Evolutionary conservation across 2,888 invertebrate species (phyloP).

Genomic region (Mycalesis mineus): DNA sequence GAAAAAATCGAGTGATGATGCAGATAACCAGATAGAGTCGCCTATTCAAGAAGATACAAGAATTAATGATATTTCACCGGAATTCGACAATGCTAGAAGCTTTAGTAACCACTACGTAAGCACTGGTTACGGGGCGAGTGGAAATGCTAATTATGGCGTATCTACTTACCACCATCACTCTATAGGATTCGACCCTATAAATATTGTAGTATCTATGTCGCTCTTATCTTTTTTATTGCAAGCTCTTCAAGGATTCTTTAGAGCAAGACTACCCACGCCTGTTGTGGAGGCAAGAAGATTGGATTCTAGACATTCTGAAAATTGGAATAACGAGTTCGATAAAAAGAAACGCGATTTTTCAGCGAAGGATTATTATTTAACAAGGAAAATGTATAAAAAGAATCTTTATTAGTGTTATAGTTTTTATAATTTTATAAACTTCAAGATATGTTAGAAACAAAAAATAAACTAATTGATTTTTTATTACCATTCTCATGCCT

Average conservation of each 20-base stretch:
- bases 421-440: too few species aligned
- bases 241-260: conserved; percentile 64
- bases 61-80: conserved; percentile 30
- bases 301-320: neutral
- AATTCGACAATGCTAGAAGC: conserved; percentile 42
- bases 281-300: conserved; percentile 58
- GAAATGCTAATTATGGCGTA: conserved; percentile 47
- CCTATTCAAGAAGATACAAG: conserved; percentile 43
- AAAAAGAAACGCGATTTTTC: neutral
- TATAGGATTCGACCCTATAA: conserved; percentile 73
- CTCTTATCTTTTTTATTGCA: conserved; percentile 67
- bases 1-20: conserved; percentile 26
- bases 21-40: conserved; percentile 54
- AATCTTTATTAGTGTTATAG: neutral
- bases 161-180: conserved; percentile 70
- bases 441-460: too few species aligned
- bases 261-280: conserved; percentile 59
- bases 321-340: neutral
- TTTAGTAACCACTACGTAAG: conserved; percentile 53
- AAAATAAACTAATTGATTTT: too few species aligned
- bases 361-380: conserved; percentile 4
- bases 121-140: conserved; percentile 57
- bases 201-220: conserved; percentile 70
- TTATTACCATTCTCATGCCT: too few species aligned
- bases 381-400: conserved; percentile 1